A percentile compares a stretch with the other conserved stretches of the same genome.
These are phyloP conservation scores for Drosophila ananassae DNA, from an alignment of 1,140 invertebrate genomes.

Conservation along the genomic window DNA sequence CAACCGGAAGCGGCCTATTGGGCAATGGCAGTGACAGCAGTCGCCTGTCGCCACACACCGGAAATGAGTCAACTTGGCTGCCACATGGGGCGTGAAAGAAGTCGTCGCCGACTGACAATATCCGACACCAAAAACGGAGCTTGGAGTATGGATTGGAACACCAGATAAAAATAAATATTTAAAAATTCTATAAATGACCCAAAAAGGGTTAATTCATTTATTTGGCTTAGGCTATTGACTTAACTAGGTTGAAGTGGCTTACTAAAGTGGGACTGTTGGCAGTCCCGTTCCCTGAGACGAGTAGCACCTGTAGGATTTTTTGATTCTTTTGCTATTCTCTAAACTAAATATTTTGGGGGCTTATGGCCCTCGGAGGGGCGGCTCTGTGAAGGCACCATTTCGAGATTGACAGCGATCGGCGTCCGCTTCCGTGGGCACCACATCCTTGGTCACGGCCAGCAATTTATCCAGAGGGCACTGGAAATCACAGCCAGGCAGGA, in stretches of 20 bases:
- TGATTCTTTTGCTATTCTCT: background rate
- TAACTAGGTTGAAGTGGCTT: conserved; percentile 30
- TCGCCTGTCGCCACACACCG: conserved; percentile 70
- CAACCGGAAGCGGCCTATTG: conserved; percentile 68
- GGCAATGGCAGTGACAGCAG: conserved; percentile 53
- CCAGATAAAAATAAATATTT: background rate
- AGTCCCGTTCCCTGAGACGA: conserved; percentile 61
- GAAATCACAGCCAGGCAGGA: conserved; percentile 87
- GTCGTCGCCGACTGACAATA: conserved; percentile 38
- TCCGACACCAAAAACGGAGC: conserved; percentile 12
- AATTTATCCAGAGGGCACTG: conserved; percentile 87
- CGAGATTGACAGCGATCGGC: conserved; percentile 85
- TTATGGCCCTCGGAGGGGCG: conserved; percentile 85
- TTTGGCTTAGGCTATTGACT: conserved; percentile 40
- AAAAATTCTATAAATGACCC: background rate
- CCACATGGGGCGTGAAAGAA: conserved; percentile 64
- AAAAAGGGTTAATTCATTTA: conserved; percentile 10
- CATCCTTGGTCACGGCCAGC: conserved; percentile 85
- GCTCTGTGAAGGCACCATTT: conserved; percentile 85
- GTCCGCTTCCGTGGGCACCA: conserved; percentile 86
- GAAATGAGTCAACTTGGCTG: conserved; percentile 78
- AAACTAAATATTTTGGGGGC: conserved; percentile 10
- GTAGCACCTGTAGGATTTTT: conserved; percentile 61
- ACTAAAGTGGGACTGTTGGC: background rate
- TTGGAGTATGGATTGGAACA: conserved; percentile 4